phyloP scores from a whole-genome alignment of 2,888 invertebrate species.

The Cylindroiulus punctatus region DNA sequence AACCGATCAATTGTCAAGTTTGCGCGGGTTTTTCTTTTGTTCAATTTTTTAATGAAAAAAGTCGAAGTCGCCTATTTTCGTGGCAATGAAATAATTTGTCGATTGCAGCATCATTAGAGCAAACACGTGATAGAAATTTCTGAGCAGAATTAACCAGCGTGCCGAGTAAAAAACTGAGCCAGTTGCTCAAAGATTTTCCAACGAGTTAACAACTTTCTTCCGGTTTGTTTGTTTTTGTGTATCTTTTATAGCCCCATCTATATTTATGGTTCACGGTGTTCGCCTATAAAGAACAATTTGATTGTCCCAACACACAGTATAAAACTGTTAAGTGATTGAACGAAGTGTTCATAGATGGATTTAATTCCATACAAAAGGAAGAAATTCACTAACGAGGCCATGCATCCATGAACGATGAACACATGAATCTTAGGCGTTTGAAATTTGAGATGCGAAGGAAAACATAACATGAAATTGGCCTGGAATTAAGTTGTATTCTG shows the following conservation, averaged over 20 bases:
- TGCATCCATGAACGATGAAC: too few species aligned
- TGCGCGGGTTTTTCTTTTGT: neutral
- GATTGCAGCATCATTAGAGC: constrained; percentile 28
- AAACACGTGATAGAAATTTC: neutral
- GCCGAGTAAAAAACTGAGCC: neutral
- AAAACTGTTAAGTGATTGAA: neutral
- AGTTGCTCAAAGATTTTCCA: neutral
- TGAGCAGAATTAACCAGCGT: neutral
- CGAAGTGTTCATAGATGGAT: neutral
- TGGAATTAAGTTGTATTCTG: too few species aligned
- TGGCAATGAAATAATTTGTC: constrained; percentile 14
- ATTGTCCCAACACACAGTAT: neutral
- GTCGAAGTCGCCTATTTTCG: neutral
- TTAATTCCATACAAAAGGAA: neutral
- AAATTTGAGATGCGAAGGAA: too few species aligned
- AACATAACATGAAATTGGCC: too few species aligned
- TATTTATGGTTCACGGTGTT: neutral
- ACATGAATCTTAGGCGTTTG: too few species aligned
- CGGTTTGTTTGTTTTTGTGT: constrained; percentile 17
- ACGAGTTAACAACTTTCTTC: constrained; percentile 21
- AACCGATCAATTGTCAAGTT: neutral
- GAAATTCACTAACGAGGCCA: neutral
- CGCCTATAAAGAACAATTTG: constrained; percentile 29
- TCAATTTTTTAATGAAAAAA: neutral
- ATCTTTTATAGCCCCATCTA: neutral